A percentile compares a stretch with the other conserved stretches of the same genome.
Conservation (phyloP, 1,140 invertebrate genomes). For the Bombus difficillimus region DNA sequence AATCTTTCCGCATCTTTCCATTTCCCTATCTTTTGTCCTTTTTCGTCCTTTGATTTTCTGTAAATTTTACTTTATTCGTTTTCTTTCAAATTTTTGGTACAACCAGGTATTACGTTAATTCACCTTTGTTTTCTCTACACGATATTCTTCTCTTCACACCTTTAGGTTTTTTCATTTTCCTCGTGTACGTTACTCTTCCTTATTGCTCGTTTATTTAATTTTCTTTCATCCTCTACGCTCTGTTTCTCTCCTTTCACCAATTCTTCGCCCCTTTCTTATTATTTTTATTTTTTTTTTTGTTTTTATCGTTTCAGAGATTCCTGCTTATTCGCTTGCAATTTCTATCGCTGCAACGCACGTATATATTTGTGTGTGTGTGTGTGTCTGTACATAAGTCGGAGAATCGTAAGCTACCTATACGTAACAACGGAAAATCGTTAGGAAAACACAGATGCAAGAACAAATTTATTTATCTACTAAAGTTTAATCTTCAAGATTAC, state of each 20-base stretch:
- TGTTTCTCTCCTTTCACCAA: no score
- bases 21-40: rapidly evolving
- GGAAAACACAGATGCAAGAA: background rate
- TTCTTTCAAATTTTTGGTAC: rapidly evolving
- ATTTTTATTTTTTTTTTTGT: no score
- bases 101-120: background rate
- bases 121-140: background rate
- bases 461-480: background rate
- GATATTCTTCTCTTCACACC: no score
- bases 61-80: background rate
- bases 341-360: background rate
- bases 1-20: background rate
- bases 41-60: background rate
- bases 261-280: background rate
- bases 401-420: background rate
- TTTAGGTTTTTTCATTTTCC: background rate
- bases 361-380: rapidly evolving
- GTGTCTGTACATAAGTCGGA: background rate
- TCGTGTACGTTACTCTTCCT: no score
- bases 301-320: background rate
- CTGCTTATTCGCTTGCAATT: background rate
- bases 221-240: no score
- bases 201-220: no score
- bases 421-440: background rate
- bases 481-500: background rate